These are phyloP conservation scores for Drosophila infuscata DNA, from an alignment of 2,888 invertebrate genomes.

Conservation along the genomic window DNA sequence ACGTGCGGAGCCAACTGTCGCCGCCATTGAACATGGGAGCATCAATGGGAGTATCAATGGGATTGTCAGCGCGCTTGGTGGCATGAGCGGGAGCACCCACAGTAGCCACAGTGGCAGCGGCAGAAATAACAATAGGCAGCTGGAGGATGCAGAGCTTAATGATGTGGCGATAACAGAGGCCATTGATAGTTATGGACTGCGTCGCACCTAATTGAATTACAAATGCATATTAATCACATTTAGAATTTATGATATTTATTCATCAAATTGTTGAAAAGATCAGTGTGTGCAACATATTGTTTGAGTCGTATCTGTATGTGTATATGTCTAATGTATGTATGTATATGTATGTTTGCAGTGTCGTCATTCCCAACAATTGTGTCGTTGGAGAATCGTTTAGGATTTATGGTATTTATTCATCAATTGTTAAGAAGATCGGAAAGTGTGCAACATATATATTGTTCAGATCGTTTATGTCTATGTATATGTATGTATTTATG, in stretches of 20 bases:
- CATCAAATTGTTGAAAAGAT: constrained; percentile 43
- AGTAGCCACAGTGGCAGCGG: not conserved
- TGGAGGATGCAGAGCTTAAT: constrained; percentile 26
- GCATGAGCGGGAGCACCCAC: not conserved
- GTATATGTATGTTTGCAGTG: constrained; percentile 18
- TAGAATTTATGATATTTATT: constrained; percentile 44
- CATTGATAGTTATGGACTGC: constrained; percentile 50
- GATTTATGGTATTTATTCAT: constrained; percentile 38
- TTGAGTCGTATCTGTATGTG: constrained; percentile 28
- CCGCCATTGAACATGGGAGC: constrained; percentile 1
- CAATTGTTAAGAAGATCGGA: constrained; percentile 34
- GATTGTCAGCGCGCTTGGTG: not conserved
- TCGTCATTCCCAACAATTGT: not conserved
- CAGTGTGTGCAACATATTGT: constrained; percentile 53
- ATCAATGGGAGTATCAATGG: not conserved
- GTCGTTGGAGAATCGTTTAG: constrained; percentile 13
- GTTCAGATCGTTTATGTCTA: constrained; percentile 31
- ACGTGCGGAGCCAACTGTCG: not conserved
- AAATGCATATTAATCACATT: constrained; percentile 12
- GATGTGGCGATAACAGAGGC: constrained; percentile 50
- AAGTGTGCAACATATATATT: constrained; percentile 50
- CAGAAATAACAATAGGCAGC: constrained; percentile 24
- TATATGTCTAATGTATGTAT: constrained; percentile 34
- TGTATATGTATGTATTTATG: constrained; percentile 32
- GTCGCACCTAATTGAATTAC: constrained; percentile 39